Percentiles rank a stretch among this genome's conserved stretches.
Evolutionary conservation across 2,113 vertebrate species (phyloP).

Genomic region (Xyrauchen texanus): DNA sequence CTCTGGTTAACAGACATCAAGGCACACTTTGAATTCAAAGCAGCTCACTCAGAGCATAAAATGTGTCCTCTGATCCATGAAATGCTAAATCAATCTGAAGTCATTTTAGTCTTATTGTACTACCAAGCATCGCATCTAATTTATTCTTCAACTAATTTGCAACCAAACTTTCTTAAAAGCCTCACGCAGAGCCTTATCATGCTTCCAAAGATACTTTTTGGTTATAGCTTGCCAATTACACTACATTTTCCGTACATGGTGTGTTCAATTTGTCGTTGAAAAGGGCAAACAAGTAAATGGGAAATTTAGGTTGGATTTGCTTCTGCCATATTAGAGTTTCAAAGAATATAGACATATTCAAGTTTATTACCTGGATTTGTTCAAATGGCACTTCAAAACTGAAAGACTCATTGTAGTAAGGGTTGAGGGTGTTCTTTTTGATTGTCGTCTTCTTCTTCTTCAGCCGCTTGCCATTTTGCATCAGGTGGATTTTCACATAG

Average conservation of each 20-base stretch:
- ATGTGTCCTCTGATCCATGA: constrained; percentile 59
- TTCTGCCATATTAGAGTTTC: not conserved
- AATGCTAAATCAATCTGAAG: constrained; percentile 63
- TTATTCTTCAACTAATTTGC: not conserved
- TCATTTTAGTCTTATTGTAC: constrained; percentile 48
- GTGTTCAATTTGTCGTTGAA: too few relatives aligned
- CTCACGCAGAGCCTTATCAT: not conserved
- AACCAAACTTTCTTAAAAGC: not conserved
- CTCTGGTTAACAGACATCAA: constrained; percentile 49
- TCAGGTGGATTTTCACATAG: constrained; percentile 98
- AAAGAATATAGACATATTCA: not conserved
- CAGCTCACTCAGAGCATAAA: constrained; percentile 50
- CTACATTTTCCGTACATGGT: too few relatives aligned
- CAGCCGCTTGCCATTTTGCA: constrained; percentile 98
- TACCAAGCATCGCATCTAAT: constrained; percentile 25
- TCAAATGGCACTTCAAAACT: constrained; percentile 99
- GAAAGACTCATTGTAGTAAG: constrained; percentile 99
- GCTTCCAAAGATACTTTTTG: not conserved
- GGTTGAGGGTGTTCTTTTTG: constrained; percentile 99
- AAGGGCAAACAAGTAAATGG: too few relatives aligned
- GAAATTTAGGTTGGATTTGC: too few relatives aligned
- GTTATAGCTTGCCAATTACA: too few relatives aligned
- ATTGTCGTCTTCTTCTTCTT: constrained; percentile 99
- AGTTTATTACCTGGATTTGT: constrained; percentile 93
- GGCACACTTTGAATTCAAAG: constrained; percentile 53